Base-by-base conservation (phyloP, 2,113 vertebrate species). In the Capricornis sumatraensis region DNA sequence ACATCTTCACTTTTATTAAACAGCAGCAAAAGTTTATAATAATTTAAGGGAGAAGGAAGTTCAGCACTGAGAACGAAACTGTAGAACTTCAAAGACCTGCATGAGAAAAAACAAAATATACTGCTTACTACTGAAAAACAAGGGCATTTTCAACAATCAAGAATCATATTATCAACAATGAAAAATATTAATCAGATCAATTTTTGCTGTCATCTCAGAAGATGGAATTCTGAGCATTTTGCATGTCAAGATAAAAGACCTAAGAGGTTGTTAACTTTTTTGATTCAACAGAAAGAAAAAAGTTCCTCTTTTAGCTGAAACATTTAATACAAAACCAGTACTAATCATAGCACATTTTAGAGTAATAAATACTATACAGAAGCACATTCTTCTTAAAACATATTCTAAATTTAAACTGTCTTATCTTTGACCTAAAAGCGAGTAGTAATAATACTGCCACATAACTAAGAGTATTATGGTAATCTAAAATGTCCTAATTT, bases 1-100 rank as follows among this genome's bases (percentile, higher is more conserved):
- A 99, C 99, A 99, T 99, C 97, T 99, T 99, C 98, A 52, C 98
- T 74, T 95, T 98, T 98, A 98, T 97, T 97, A 58, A 98, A 99
- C 97, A 99, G 99, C 99, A 99, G 99, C 98, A 99, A 99, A 98
- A 98, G 98, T 99, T 99, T 99, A 98, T 98, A 99, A 99, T 99
- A 99, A 99, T 94, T 99, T 99, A 99, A 98, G 97, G 98, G 98
- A 98, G 97, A 96, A 79, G 96, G 94, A 98, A 98, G 97, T 97
- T 98, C 98, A 98, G 97, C 98, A 98, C 98, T 97, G 96, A 97
- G 91, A 98, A 98, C 96, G 98, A 98, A 98, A 98, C 97, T 89
- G 96, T 93, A 97, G 98, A 97, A 95, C 92, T 96, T 97, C 98
- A 97, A 98, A 98, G 90, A 98, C 98, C 99, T 99, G 98, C 7